Conservation (phyloP, 2,888 invertebrate genomes). For the Hirtodrosophila histrioides region DNA sequence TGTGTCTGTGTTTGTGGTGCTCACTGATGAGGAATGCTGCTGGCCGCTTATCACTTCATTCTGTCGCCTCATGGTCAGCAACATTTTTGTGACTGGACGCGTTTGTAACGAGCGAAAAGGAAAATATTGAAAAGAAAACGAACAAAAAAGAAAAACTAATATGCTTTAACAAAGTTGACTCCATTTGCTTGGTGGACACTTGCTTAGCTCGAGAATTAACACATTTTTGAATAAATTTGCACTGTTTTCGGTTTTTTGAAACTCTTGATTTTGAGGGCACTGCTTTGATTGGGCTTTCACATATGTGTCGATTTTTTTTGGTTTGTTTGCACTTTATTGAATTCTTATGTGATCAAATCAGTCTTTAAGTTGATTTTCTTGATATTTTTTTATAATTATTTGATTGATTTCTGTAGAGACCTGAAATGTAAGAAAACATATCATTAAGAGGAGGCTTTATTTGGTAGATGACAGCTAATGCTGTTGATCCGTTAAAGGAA, state of each 20-base stretch:
- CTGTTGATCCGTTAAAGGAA: too few species aligned
- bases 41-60: conserved; percentile 86
- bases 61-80: conserved; percentile 91
- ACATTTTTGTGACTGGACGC: conserved; percentile 79
- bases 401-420: conserved; percentile 23
- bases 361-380: conserved; percentile 46
- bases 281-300: conserved; percentile 13
- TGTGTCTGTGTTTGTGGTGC: conserved; percentile 53
- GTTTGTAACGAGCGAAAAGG: conserved; percentile 31
- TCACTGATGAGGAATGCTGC: conserved; percentile 59
- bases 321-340: conserved; percentile 10
- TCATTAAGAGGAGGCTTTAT: too few species aligned
- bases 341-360: conserved; percentile 38
- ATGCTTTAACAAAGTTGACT: conserved; percentile 53
- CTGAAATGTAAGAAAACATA: conserved; percentile 33
- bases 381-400: conserved; percentile 1
- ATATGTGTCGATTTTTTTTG: conserved; percentile 6
- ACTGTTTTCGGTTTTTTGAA: conserved; percentile 15
- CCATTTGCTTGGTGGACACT: conserved; percentile 58
- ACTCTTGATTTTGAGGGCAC: neutral
- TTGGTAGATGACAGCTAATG: too few species aligned
- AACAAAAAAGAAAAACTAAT: conserved; percentile 59
- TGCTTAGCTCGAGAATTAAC: conserved; percentile 3
- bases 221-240: conserved; percentile 9
- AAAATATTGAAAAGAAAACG: conserved; percentile 18